Base-by-base conservation (phyloP, 2,797 vertebrate genomes). In the Bryconaethiops microstoma region DNA sequence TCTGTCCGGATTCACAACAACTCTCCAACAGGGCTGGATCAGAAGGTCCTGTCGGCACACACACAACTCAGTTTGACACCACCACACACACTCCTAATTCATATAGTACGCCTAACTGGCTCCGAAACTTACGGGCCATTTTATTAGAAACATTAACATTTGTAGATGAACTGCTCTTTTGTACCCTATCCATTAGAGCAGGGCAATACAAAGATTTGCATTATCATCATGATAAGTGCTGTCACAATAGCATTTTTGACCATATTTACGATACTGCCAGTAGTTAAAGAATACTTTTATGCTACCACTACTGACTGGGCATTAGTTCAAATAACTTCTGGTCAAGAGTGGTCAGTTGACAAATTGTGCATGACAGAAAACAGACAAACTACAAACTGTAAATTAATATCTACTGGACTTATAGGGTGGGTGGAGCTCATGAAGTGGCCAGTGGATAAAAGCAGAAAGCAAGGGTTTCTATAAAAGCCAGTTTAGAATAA, bases 1-100 rank as follows among this genome's bases (percentile, higher is more conserved):
- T 95, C 83, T 96, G 95, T 0, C 97, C 97, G 0, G 94, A 92
- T 1, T 92, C 91, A 59, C 97, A 99, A 90, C 97, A 99, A 6
- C 91, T 94, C 89, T 96, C 94, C 2, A 97, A 92, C 87, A 42
- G 7, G 48, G 25, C 79, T 79, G 67, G 39, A 77, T 70, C 42
- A 16, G 25, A 77, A 19, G 70, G 10, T 39, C 25, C 60, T 76
- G 65, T 54, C 12, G 55, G 35, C 50, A 77, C 13, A 75, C 55
- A 78, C 35, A 75, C 23, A 63, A 76, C 50, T 64, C 48, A 73
- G 1, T 65, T 17, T 45, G 50, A 23, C 55, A 67, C 35, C 16
- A 69, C 54, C 55, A 63, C 2, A 19, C 45, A 52, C 2, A 64
- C 6, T 57, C n/a, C 7, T 4, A 23, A n/a, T 13, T 23, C 6